Percentiles rank a stretch among this genome's conserved stretches.
Conservation (phyloP, 2,113 vertebrate genomes). For the Labeo rohita region DNA sequence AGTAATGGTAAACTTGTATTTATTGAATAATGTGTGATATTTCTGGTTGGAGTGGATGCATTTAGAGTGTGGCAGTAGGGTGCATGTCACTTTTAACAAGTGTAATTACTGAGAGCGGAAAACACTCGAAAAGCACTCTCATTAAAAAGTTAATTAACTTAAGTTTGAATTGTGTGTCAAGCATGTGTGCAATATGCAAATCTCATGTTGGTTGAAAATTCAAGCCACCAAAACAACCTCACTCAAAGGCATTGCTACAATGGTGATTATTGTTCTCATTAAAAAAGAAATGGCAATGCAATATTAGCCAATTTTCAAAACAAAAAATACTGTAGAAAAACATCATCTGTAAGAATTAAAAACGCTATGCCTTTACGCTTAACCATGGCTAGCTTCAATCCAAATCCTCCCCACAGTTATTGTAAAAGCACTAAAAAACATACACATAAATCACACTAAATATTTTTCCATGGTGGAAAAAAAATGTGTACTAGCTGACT, state of each 20-base stretch:
- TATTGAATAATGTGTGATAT: conserved; percentile 56
- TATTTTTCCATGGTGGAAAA: not conserved
- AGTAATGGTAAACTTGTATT: not conserved
- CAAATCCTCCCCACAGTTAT: not conserved
- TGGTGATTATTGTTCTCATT: conserved; percentile 1
- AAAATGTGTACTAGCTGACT: not conserved
- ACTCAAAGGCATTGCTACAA: conserved; percentile 38
- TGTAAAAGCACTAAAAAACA: conserved; percentile 9
- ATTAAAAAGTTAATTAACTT: conserved; percentile 56
- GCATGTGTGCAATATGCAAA: conserved; percentile 36
- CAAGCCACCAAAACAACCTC: not conserved
- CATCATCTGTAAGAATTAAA: not conserved
- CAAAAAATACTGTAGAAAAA: conserved; percentile 3
- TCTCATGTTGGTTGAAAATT: not conserved
- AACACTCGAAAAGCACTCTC: conserved; percentile 53
- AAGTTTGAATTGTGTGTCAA: conserved; percentile 38
- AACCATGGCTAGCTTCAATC: not conserved
- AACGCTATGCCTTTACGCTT: not conserved
- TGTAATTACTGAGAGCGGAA: conserved; percentile 37
- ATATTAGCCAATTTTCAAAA: not conserved
- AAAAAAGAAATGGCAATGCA: not conserved
- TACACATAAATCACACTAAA: conserved; percentile 5
- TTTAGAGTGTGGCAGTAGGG: conserved; percentile 40
- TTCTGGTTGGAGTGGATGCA: conserved; percentile 2
- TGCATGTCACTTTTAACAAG: conserved; percentile 19